These are phyloP conservation scores for Rhynchonema sp. DNA, from an alignment of 2,888 invertebrate genomes.

Conservation along the genomic window DNA sequence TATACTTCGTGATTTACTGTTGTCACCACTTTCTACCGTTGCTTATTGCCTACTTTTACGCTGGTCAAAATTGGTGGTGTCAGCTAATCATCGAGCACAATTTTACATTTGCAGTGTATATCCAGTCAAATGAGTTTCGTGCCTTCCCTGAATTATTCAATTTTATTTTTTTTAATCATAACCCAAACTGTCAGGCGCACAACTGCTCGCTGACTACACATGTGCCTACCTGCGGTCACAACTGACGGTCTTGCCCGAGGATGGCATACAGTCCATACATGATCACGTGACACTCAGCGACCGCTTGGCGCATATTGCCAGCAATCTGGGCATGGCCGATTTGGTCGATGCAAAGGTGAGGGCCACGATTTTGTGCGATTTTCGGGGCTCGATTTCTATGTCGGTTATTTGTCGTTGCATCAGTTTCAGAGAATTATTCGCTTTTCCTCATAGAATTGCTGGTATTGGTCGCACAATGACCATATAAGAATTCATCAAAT, in stretches of 20 bases:
- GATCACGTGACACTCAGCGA: conserved; percentile 48
- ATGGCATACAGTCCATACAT: conserved; percentile 44
- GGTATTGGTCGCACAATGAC: no score
- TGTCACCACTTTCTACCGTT: no score
- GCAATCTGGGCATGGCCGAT: background rate
- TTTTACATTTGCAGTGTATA: conserved; percentile 50
- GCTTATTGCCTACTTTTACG: no score
- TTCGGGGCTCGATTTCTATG: conserved; percentile 1
- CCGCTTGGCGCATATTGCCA: conserved; percentile 48
- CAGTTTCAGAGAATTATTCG: no score
- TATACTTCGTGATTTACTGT: no score
- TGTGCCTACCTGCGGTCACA: conserved; percentile 47
- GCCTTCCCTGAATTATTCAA: background rate
- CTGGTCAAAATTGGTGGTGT: no score
- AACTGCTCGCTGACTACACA: conserved; percentile 35
- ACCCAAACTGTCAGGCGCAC: no score
- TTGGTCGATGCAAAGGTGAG: conserved; percentile 35
- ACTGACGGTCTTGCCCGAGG: conserved; percentile 52
- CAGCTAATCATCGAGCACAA: conserved; percentile 46
- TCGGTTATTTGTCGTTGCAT: no score
- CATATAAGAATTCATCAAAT: no score
- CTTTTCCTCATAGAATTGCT: conserved; percentile 46
- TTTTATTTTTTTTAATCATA: no score
- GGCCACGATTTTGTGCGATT: background rate
- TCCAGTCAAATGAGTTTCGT: background rate